A percentile compares a stretch with the other conserved stretches of the same genome.
Evolutionary conservation across 2,113 vertebrate genomes (phyloP).

Genomic region (Cathartes aura): DNA sequence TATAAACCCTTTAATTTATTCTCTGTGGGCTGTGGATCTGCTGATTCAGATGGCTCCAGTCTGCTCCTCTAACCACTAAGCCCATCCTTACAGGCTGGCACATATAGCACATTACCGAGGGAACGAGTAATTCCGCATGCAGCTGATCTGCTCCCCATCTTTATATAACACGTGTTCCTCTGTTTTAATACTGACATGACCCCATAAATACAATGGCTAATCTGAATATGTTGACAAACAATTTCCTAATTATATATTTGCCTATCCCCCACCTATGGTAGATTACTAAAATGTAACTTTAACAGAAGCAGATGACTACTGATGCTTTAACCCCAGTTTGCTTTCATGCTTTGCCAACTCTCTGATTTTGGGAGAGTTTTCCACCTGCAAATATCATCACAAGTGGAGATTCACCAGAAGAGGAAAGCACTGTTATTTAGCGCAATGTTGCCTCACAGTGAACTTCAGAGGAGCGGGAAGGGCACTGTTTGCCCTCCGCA

Average conservation of each 20-base stretch:
- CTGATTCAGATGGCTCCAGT: conserved; percentile 79
- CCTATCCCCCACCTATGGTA: fast-evolving
- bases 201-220: background rate
- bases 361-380: background rate
- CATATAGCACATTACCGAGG: background rate
- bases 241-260: background rate
- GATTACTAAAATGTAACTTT: background rate
- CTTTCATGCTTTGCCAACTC: background rate
- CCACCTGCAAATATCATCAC: background rate
- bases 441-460: fast-evolving
- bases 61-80: conserved; percentile 72
- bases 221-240: background rate
- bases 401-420: background rate
- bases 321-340: background rate
- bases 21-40: conserved; percentile 74
- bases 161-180: background rate
- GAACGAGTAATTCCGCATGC: background rate
- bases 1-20: conserved; percentile 76
- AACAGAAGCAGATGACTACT: background rate
- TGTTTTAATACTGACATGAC: background rate
- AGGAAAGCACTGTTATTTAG: background rate
- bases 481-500: background rate
- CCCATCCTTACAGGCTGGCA: background rate
- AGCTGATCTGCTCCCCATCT: background rate
- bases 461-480: background rate